Base-by-base conservation (phyloP, 2,113 vertebrate species). In the Talpa occidentalis region DNA sequence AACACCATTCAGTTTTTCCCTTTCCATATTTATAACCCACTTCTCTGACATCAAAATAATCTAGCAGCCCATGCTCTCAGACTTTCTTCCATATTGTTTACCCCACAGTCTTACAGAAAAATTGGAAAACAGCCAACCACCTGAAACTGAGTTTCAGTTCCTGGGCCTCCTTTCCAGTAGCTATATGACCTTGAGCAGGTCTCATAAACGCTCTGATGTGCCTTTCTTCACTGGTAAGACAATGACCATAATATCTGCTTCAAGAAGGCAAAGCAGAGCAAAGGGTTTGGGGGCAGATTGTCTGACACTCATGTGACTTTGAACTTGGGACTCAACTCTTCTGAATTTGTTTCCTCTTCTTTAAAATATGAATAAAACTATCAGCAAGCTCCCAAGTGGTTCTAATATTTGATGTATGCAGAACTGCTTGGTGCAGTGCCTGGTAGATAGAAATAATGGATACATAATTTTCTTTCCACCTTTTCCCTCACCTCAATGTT, bases 331-430 rank as follows among this genome's bases (percentile, higher is more conserved):
- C 17, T 30, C 44, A 64, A 28, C 30, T 60, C 60, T 70, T 93
- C 70, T 83, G 64, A 83, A 9, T 8, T 93, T 74, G 26, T n/a
- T 81, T 67, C 62, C 47, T 93, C 21, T 40, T 59, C 83, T 93
- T 88, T 77, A 79, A 94, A 89, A 82, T 64, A 56, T 91, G 7
- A 56, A 59, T 80, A 88, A 82, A 22, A 17, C 10, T 56, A 3
- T 47, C 10, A 28, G 40, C 35, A 91, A 73, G 30, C 21, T 91
- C 37, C 44, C 26, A 84, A 67, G 54, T 16, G 28, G 4, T 2
- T 87, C 24, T 42, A 12, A n/a, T 73, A 73, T 59, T 85, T 83
- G 74, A 76, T 70, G 0, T 64, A 42, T 56, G 52, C 19, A 56
- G 72, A 96, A 84, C 28, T 6, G 8, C 32, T 76, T 56, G 49